phyloP scores from a whole-genome alignment of 2,113 vertebrate species.

The Porphyrio hochstetteri region DNA sequence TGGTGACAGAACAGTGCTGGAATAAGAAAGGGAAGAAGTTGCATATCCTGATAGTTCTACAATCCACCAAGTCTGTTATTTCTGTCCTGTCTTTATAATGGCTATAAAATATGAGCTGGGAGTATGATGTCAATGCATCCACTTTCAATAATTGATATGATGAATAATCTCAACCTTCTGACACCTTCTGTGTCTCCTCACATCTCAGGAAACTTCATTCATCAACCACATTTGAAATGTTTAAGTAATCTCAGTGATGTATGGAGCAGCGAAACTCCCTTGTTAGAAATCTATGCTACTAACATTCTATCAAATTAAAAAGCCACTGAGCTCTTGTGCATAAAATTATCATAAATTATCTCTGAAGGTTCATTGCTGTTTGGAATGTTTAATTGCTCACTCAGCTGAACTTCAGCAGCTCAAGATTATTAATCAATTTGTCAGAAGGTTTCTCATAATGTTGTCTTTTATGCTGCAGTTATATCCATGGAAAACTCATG shows the following conservation, averaged over 20 bases:
- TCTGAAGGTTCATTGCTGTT: slow-evolving; percentile 81
- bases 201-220: slow-evolving; percentile 89
- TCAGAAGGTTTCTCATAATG: slow-evolving; percentile 75
- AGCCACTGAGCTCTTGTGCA: slow-evolving; percentile 85
- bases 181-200: slow-evolving; percentile 86
- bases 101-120: slow-evolving; percentile 87
- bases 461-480: slow-evolving; percentile 49
- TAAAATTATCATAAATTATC: slow-evolving; percentile 89
- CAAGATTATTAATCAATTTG: slow-evolving; percentile 80
- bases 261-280: slow-evolving; percentile 86
- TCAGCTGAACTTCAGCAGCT: slow-evolving; percentile 78
- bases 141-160: slow-evolving; percentile 98
- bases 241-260: slow-evolving; percentile 91
- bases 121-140: slow-evolving; percentile 91
- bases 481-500: slow-evolving; percentile 28
- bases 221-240: slow-evolving; percentile 91
- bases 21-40: slow-evolving; percentile 17
- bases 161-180: slow-evolving; percentile 92
- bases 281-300: slow-evolving; percentile 86
- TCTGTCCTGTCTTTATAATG: slow-evolving; percentile 82
- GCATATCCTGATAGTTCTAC: slow-evolving; percentile 59
- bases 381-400: slow-evolving; percentile 86
- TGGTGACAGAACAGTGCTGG: neutral
- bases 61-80: slow-evolving; percentile 74
- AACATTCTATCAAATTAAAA: slow-evolving; percentile 92